Percentiles rank a stretch among this genome's conserved stretches.
phyloP scores from a whole-genome alignment of 2,113 vertebrate species.

The Barnardius zonarius region DNA sequence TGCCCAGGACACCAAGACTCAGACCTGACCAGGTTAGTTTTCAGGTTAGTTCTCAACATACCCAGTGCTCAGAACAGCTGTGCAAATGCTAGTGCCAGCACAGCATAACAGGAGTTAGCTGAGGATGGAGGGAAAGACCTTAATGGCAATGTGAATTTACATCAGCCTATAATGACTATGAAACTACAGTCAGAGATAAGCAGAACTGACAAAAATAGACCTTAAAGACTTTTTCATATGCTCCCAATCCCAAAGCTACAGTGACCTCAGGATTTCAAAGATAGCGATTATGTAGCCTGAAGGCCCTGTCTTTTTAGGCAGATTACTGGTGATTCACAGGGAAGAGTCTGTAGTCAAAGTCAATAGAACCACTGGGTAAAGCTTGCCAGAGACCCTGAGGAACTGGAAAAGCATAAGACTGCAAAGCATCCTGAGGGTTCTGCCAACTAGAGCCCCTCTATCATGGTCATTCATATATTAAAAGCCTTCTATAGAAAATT shows the following conservation, averaged over 20 bases:
- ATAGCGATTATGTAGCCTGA: not conserved
- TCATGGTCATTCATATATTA: not conserved
- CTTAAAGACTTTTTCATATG: not conserved
- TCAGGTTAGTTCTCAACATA: not conserved
- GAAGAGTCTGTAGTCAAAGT: not conserved
- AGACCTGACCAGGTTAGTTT: not conserved
- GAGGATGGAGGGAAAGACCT: not conserved
- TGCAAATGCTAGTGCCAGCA: not conserved
- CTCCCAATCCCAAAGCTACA: not conserved
- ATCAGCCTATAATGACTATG: not conserved
- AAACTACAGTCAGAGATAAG: not conserved
- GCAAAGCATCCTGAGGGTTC: not conserved
- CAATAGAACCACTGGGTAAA: not conserved
- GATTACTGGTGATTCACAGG: not conserved
- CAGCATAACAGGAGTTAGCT: not conserved
- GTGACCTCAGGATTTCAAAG: not conserved
- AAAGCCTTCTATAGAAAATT: not conserved
- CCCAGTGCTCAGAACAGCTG: not conserved
- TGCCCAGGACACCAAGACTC: not conserved
- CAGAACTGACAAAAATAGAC: not conserved
- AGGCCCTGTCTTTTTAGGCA: not conserved
- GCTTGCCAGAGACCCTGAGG: not conserved
- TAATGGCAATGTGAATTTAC: not conserved
- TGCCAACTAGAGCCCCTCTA: not conserved
- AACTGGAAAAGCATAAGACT: not conserved